Conservation (phyloP, 2,113 vertebrate species). For the Willisornis vidua region DNA sequence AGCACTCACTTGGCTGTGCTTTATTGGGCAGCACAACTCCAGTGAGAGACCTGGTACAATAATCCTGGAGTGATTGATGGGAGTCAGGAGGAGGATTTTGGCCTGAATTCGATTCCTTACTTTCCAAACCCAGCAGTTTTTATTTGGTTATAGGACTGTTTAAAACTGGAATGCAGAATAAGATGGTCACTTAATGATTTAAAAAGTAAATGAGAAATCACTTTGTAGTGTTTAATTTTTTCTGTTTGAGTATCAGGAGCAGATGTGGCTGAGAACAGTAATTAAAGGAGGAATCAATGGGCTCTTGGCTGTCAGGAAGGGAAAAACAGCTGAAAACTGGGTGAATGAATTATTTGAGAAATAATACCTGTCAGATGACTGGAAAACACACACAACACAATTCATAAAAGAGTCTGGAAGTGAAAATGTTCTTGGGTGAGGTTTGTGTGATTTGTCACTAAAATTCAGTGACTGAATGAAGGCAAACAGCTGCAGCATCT, state of each 20-base stretch:
- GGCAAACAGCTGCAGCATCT: background rate
- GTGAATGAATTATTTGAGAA: conserved; percentile 52
- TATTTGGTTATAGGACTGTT: background rate
- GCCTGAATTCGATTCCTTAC: background rate
- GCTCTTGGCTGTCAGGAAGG: background rate
- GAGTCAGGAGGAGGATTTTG: background rate
- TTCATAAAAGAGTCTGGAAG: conserved; percentile 18
- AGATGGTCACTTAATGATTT: background rate
- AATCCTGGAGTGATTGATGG: conserved; percentile 41
- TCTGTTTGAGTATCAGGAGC: background rate
- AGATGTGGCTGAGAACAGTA: background rate
- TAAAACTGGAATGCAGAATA: background rate
- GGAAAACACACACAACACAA: conserved; percentile 12
- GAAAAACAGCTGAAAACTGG: background rate
- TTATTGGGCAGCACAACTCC: conserved; percentile 57
- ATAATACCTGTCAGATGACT: conserved; percentile 22
- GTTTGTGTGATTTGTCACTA: background rate
- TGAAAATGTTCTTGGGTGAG: conserved; percentile 22
- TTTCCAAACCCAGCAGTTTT: background rate
- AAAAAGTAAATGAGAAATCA: background rate
- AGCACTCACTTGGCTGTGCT: conserved; percentile 48
- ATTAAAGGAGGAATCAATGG: conserved; percentile 15
- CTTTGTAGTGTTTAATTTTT: background rate
- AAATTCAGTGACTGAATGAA: background rate
- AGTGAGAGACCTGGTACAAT: conserved; percentile 30